phyloP scores from a whole-genome alignment of 2,113 vertebrate species.

The Xyliphius kryptos region DNA sequence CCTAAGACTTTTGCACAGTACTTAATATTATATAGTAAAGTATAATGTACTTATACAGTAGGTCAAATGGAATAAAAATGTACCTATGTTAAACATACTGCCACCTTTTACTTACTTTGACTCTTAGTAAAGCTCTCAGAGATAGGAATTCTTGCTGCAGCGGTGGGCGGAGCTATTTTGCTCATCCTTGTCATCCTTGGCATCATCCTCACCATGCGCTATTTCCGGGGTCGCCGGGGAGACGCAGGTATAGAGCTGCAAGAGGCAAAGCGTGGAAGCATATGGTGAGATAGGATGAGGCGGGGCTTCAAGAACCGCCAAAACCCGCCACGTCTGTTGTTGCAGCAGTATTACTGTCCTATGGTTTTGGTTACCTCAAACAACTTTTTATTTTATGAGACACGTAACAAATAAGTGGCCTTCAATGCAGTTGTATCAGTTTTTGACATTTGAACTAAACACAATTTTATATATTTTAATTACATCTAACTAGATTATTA shows the following conservation, averaged over 20 bases:
- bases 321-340: too few relatives aligned
- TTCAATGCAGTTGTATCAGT: too few relatives aligned
- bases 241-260: slow-evolving; percentile 43
- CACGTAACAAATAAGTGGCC: neutral
- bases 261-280: slow-evolving; percentile 49
- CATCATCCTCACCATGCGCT: slow-evolving; percentile 57
- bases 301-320: too few relatives aligned
- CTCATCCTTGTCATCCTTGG: slow-evolving; percentile 69
- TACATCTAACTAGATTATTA: too few relatives aligned
- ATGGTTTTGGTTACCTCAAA: neutral
- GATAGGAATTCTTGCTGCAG: slow-evolving; percentile 70
- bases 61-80: too few relatives aligned
- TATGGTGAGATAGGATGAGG: slow-evolving; percentile 65
- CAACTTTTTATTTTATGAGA: slow-evolving; percentile 7
- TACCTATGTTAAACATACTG: neutral
- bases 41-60: too few relatives aligned
- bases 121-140: slow-evolving; percentile 74
- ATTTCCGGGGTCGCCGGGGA: slow-evolving; percentile 46
- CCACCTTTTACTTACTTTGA: neutral
- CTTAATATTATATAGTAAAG: too few relatives aligned
- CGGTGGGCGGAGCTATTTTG: slow-evolving; percentile 67
- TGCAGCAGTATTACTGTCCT: neutral
- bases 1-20: too few relatives aligned
- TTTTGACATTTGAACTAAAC: neutral
- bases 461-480: too few relatives aligned